phyloP scores from a whole-genome alignment of 92 coral and sea anemone species.

The Nematostella vectensis region DNA sequence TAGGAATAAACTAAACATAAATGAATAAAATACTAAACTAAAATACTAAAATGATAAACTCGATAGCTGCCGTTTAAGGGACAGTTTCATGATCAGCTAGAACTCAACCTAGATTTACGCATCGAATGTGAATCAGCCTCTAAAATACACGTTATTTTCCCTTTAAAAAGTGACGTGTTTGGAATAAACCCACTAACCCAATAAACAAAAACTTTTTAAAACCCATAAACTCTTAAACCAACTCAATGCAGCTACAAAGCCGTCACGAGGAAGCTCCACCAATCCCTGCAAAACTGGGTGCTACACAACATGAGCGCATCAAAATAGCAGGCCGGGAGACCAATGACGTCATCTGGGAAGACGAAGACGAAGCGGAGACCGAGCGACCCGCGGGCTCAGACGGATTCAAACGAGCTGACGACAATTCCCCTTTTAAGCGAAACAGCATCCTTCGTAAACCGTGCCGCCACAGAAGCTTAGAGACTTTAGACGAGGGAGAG shows the following conservation, averaged over 20 bases:
- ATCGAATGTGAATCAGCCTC: too few relatives aligned
- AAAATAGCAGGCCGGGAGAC: constrained; percentile 47
- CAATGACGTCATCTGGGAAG: constrained; percentile 81
- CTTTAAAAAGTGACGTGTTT: too few relatives aligned
- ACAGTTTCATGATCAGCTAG: too few relatives aligned
- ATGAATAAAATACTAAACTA: too few relatives aligned
- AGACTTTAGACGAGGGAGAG: constrained; percentile 26
- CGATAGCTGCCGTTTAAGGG: too few relatives aligned
- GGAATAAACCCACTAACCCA: not conserved
- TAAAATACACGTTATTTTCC: too few relatives aligned
- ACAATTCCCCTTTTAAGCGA: constrained; percentile 55
- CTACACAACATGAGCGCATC: constrained; percentile 63
- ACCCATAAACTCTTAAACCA: constrained; percentile 1
- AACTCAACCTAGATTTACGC: too few relatives aligned
- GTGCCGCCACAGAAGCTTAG: constrained; percentile 64
- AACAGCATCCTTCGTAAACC: constrained; percentile 54
- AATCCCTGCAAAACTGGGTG: constrained; percentile 37
- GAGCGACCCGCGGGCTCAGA: not conserved
- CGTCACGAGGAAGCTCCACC: constrained; percentile 69
- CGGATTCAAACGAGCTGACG: not conserved
- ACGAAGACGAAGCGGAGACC: constrained; percentile 65
- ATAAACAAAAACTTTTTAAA: not conserved
- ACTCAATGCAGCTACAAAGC: constrained; percentile 39
- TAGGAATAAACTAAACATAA: too few relatives aligned
- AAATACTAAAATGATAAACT: too few relatives aligned